Conservation (phyloP, 2,888 invertebrate genomes). For the Heliconius sara region DNA sequence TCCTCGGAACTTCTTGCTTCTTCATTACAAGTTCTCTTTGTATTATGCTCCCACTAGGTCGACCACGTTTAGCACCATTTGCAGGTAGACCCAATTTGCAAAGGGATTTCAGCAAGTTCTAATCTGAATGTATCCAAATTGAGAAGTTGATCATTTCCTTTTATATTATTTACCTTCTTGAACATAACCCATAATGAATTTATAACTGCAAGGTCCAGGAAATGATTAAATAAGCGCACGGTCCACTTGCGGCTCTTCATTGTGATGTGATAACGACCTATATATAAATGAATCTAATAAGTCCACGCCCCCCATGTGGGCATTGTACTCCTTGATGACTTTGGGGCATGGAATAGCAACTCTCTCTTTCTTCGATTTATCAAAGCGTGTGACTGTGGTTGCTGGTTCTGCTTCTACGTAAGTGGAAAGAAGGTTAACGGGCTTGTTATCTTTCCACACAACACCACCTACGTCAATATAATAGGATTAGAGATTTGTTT, state of each 20-base stretch:
- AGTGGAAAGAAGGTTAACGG: constrained; percentile 8
- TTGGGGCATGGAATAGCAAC: constrained; percentile 12
- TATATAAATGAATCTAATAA: constrained; percentile 9
- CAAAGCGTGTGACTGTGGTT: constrained; percentile 8
- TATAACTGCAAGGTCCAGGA: constrained; percentile 54
- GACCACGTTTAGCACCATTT: constrained; percentile 56
- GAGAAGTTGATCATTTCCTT: constrained; percentile 55
- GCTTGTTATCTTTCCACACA: constrained; percentile 2
- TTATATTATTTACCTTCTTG: constrained; percentile 31
- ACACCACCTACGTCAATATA: constrained; percentile 2
- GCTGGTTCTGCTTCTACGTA: constrained; percentile 5
- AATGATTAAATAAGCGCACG: constrained; percentile 57
- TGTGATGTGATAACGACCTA: constrained; percentile 49
- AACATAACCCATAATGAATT: constrained; percentile 37
- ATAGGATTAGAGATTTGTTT: no score
- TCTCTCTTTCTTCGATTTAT: constrained; percentile 9
- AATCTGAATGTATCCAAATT: constrained; percentile 56
- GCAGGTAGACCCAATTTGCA: constrained; percentile 54
- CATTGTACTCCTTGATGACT: constrained; percentile 3
- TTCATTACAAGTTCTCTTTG: constrained; percentile 54
- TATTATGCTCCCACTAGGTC: constrained; percentile 53
- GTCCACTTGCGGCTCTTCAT: constrained; percentile 56
- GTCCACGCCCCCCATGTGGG: neutral
- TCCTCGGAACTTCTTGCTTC: constrained; percentile 49
- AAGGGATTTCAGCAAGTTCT: constrained; percentile 55